phyloP scores from a whole-genome alignment of 2,797 vertebrate species.

The Cuculus canorus region DNA sequence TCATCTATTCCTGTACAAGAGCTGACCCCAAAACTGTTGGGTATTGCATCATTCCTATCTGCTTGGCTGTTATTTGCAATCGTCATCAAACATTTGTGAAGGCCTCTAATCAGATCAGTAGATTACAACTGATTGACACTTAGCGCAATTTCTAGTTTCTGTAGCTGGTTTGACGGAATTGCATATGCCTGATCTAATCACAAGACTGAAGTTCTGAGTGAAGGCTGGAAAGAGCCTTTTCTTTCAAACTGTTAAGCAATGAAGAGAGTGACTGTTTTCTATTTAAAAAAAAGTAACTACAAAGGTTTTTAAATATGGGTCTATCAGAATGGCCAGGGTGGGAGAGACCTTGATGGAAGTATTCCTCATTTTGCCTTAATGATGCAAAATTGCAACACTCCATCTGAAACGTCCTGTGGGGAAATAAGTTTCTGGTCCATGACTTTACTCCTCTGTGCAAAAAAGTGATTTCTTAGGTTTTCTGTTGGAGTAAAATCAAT shows the following conservation, averaged over 20 bases:
- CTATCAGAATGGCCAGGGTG: slow-evolving; percentile 28
- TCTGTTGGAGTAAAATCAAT: slow-evolving; percentile 61
- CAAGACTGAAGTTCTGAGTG: slow-evolving; percentile 61
- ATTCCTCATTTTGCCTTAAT: slow-evolving; percentile 73
- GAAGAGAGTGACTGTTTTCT: slow-evolving; percentile 65
- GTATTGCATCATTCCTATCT: slow-evolving; percentile 94
- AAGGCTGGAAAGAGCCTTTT: slow-evolving; percentile 69
- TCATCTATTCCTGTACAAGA: slow-evolving; percentile 96
- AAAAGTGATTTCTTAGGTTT: slow-evolving; percentile 51
- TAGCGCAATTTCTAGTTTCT: slow-evolving; percentile 65
- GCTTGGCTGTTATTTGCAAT: slow-evolving; percentile 91
- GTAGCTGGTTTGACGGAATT: slow-evolving; percentile 43
- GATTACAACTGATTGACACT: slow-evolving; percentile 89
- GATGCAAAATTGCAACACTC: slow-evolving; percentile 73
- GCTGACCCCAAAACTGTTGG: slow-evolving; percentile 92
- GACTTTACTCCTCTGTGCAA: slow-evolving; percentile 71
- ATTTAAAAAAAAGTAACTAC: slow-evolving; percentile 30
- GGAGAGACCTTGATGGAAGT: slow-evolving; percentile 45
- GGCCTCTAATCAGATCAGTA: slow-evolving; percentile 90
- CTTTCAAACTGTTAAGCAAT: slow-evolving; percentile 51
- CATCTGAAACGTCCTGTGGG: slow-evolving; percentile 63
- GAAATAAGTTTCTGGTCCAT: slow-evolving; percentile 46
- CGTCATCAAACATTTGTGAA: slow-evolving; percentile 88
- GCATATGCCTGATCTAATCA: slow-evolving; percentile 46
- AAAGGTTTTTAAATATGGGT: slow-evolving; percentile 57